Percentiles rank a stretch among this genome's conserved stretches.
Conservation (phyloP, 2,888 invertebrate genomes). For the Gnatocerus cornutus region DNA sequence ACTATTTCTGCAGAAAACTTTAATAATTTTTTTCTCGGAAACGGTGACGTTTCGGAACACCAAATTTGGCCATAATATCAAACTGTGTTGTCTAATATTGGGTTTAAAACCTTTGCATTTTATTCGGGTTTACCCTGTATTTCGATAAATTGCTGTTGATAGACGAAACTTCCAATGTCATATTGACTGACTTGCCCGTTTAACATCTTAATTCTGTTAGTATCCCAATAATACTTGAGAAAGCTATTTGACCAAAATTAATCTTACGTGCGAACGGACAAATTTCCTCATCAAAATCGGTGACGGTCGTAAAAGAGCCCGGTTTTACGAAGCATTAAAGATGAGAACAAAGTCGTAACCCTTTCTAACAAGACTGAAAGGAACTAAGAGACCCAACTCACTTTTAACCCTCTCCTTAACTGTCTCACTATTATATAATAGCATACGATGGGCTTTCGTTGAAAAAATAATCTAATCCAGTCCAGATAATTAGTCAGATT, state of each 20-base stretch:
- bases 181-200: constrained; percentile 48
- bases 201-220: constrained; percentile 59
- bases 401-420: constrained; percentile 43
- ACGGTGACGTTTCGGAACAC: too few species aligned
- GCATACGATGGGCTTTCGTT: constrained; percentile 22
- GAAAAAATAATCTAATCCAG: not conserved
- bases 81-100: too few species aligned
- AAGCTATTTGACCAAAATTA: constrained; percentile 61
- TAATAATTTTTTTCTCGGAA: too few species aligned
- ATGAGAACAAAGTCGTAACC: constrained; percentile 63
- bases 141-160: too few species aligned
- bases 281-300: constrained; percentile 63
- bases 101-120: too few species aligned
- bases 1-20: too few species aligned
- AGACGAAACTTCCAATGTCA: constrained; percentile 1
- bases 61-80: too few species aligned
- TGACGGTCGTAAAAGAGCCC: constrained; percentile 60
- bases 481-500: not conserved
- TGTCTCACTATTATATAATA: constrained; percentile 43
- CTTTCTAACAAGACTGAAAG: constrained; percentile 58
- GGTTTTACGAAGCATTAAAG: constrained; percentile 63
- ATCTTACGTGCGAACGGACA: constrained; percentile 63
- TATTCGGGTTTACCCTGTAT: too few species aligned
- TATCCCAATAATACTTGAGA: constrained; percentile 59
- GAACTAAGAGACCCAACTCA: constrained; percentile 40